Percentiles rank a stretch among this genome's conserved stretches.
phyloP scores from a whole-genome alignment of 1,140 invertebrate genomes.

The Mercenaria mercenaria region DNA sequence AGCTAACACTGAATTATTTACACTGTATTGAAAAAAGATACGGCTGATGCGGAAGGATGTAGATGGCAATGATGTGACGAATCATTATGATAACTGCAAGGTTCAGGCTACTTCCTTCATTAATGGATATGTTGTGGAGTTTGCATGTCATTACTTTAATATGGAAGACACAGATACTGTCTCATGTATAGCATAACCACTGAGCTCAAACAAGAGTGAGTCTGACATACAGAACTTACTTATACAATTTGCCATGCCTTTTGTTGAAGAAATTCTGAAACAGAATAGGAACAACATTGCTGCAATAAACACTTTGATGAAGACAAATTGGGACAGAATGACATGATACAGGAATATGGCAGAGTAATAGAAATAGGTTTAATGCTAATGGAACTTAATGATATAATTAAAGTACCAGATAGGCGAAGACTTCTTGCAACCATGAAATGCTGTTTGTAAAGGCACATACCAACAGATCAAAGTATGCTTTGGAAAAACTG shows the following conservation, averaged over 20 bases:
- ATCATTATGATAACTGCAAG: constrained; percentile 47
- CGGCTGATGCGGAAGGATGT: constrained; percentile 56
- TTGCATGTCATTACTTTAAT: constrained; percentile 34
- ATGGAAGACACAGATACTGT: background rate
- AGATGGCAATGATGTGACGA: constrained; percentile 41
- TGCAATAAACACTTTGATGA: background rate
- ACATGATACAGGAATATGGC: constrained; percentile 12
- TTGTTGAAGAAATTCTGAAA: background rate
- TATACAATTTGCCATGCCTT: constrained; percentile 31
- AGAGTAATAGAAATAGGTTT: constrained; percentile 44
- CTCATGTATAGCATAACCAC: background rate
- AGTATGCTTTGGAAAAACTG: constrained; percentile 64
- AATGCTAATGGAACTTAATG: constrained; percentile 28
- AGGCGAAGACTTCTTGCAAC: constrained; percentile 29
- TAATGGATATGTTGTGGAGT: constrained; percentile 50
- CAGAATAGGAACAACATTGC: background rate
- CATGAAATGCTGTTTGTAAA: constrained; percentile 61
- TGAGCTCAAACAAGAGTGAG: too few species aligned
- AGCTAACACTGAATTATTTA: constrained; percentile 24
- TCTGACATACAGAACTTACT: background rate
- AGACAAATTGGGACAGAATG: background rate
- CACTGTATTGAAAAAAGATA: constrained; percentile 35
- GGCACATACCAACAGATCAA: constrained; percentile 59
- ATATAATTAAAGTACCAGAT: constrained; percentile 42
- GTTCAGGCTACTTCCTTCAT: constrained; percentile 56